Conservation (phyloP, 2,888 invertebrate genomes). For the Sisyra nigra region DNA sequence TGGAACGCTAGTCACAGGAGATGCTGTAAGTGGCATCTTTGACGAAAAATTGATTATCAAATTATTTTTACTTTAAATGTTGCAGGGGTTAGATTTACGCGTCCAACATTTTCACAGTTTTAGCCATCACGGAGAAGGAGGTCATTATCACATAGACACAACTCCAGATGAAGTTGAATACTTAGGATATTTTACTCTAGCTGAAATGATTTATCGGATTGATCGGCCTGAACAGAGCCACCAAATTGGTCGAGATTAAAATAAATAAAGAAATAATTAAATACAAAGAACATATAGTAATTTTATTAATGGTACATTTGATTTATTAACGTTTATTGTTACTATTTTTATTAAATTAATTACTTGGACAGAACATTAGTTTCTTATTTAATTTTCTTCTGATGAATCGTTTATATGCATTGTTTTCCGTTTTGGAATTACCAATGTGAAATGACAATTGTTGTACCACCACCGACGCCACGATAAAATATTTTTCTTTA, state of each 20-base stretch:
- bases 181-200: constrained; percentile 76
- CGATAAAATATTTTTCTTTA: constrained; percentile 23
- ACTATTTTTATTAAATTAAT: neutral
- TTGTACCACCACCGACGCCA: constrained; percentile 27
- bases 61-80: constrained; percentile 3
- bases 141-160: constrained; percentile 94
- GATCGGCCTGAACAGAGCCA: constrained; percentile 55
- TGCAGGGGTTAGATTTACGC: constrained; percentile 73
- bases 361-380: neutral
- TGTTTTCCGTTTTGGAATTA: constrained; percentile 20
- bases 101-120: constrained; percentile 95
- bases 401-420: neutral
- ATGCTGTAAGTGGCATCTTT: constrained; percentile 44
- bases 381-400: neutral
- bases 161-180: constrained; percentile 80
- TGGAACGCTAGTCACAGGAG: constrained; percentile 73
- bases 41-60: neutral
- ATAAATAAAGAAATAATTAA: neutral
- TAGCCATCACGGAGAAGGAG: constrained; percentile 66
- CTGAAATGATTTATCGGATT: constrained; percentile 52
- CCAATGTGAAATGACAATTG: constrained; percentile 21
- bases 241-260: constrained; percentile 59
- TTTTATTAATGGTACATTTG: neutral
- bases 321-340: neutral
- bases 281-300: neutral